Conservation (phyloP, 2,797 vertebrate species). For the Crenichthys baileyi region DNA sequence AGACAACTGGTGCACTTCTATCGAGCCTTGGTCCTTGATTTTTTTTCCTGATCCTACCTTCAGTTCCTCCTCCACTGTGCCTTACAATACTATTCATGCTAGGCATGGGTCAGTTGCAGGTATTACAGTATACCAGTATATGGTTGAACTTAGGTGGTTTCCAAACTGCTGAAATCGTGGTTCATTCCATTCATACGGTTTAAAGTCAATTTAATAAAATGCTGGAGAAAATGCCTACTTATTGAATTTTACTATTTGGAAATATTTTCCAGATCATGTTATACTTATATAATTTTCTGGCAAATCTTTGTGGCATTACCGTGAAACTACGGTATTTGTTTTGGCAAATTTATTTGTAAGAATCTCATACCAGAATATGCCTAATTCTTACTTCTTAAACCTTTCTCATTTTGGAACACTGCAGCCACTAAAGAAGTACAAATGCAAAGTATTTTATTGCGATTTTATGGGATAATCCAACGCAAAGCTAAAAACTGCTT, state of each 20-base stretch:
- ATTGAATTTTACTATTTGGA: not conserved
- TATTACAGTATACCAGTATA: not conserved
- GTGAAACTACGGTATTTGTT: not conserved
- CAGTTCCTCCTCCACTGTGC: not conserved
- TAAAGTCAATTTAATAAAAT: not conserved
- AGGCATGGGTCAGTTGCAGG: not conserved
- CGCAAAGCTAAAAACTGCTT: not conserved
- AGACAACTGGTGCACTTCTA: slow-evolving; percentile 43
- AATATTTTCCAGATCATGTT: no score
- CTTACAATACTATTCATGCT: not conserved
- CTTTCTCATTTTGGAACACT: not conserved
- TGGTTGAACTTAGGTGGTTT: not conserved
- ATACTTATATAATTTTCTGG: no score
- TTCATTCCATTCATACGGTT: not conserved
- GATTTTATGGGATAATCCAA: not conserved
- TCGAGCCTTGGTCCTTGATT: slow-evolving; percentile 9
- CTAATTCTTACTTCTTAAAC: not conserved
- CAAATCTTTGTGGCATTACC: not conserved
- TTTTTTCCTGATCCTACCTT: not conserved
- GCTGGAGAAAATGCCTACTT: not conserved
- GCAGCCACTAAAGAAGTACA: no score
- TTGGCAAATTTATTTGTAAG: not conserved
- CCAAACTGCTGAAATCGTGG: not conserved
- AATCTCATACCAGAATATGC: not conserved
- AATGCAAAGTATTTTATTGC: not conserved